Conservation (phyloP, 2,113 vertebrate genomes). For the Gallinago paraguaiae region DNA sequence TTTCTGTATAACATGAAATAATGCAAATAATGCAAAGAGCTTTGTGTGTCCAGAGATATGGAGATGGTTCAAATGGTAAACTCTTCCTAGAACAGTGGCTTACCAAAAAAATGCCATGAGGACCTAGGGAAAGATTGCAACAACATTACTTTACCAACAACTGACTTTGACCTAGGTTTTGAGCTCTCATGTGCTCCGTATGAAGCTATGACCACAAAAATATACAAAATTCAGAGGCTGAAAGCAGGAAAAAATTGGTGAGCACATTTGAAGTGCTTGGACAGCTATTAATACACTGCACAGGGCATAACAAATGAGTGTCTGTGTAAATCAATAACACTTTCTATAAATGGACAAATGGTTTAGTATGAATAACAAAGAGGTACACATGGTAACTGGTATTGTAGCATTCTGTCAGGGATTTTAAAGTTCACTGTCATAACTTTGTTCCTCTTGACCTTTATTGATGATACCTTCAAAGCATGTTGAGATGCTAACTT, state of each 20-base stretch:
- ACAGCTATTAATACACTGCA: conserved; percentile 61
- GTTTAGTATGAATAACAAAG: conserved; percentile 69
- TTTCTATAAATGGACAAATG: conserved; percentile 62
- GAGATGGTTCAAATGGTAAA: background rate
- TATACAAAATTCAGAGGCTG: background rate
- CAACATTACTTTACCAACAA: background rate
- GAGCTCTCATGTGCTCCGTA: background rate
- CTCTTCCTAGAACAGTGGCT: background rate
- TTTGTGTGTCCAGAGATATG: background rate
- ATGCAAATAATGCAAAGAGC: background rate
- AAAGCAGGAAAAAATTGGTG: conserved; percentile 30
- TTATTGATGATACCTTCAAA: conserved; percentile 72
- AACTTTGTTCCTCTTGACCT: conserved; percentile 79
- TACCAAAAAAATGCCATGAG: background rate
- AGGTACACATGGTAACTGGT: conserved; percentile 6
- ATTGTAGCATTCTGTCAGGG: conserved; percentile 63
- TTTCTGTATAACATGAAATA: background rate
- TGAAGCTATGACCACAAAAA: background rate
- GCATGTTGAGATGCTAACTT: conserved; percentile 67
- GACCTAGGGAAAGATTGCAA: background rate
- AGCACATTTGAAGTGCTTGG: conserved; percentile 46
- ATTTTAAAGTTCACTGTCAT: conserved; percentile 80
- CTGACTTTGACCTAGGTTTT: background rate
- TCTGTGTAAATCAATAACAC: conserved; percentile 76
- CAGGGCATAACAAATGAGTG: conserved; percentile 71